These are phyloP conservation scores for Tragelaphus imberbis DNA, from an alignment of 2,113 vertebrate species.

Conservation along the genomic window DNA sequence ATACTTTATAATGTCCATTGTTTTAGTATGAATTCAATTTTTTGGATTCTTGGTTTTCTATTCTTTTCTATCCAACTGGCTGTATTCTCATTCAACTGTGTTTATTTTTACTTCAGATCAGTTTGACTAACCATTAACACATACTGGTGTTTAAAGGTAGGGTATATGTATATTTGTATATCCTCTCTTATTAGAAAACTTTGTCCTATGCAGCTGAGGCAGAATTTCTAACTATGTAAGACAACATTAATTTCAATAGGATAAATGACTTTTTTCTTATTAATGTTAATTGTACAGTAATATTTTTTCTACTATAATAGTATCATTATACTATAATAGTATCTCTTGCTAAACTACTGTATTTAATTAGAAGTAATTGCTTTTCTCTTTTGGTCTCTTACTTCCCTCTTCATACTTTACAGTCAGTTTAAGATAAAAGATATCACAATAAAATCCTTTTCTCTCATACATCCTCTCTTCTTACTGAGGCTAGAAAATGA, in stretches of 20 bases:
- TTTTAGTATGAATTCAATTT: neutral
- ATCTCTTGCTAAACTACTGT: constrained; percentile 37
- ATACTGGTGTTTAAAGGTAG: neutral
- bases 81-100: constrained; percentile 44
- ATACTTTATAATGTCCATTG: neutral
- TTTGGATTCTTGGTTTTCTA: constrained; percentile 10
- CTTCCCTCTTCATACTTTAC: neutral
- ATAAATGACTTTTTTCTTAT: constrained; percentile 55
- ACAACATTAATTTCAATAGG: constrained; percentile 45
- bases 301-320: constrained; percentile 29
- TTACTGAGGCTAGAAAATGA: neutral
- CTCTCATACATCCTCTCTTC: neutral
- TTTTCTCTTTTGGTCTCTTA: neutral
- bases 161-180: neutral
- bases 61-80: constrained; percentile 35
- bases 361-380: constrained; percentile 53
- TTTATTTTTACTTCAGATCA: constrained; percentile 37
- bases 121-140: neutral
- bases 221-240: constrained; percentile 46
- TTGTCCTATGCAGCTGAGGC: constrained; percentile 22
- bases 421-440: constrained; percentile 38
- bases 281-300: constrained; percentile 39
- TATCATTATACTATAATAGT: neutral
- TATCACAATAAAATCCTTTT: constrained; percentile 6
- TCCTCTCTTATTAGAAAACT: constrained; percentile 38